A percentile compares a stretch with the other conserved stretches of the same genome.
These are phyloP conservation scores for Tragelaphus scriptus DNA, from an alignment of 2,113 vertebrate species.

Conservation along the genomic window DNA sequence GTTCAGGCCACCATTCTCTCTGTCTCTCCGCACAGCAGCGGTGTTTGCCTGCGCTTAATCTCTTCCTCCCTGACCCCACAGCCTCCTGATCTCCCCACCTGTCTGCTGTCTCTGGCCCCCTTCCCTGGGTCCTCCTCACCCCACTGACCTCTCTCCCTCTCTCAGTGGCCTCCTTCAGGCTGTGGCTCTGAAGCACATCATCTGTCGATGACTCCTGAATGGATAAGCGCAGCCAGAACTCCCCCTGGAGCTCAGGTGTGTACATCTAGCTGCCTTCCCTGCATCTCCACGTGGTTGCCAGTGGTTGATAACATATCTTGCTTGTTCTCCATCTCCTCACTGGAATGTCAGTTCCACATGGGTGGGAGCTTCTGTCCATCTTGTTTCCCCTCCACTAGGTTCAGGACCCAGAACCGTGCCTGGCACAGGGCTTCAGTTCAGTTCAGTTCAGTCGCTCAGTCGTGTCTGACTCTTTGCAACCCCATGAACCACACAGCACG, in stretches of 20 bases:
- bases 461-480: too few relatives aligned
- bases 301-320: background rate
- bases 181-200: background rate
- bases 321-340: background rate
- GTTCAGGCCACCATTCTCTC: accelerated
- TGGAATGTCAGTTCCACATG: background rate
- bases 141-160: background rate
- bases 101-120: background rate
- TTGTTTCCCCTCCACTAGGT: background rate
- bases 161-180: background rate
- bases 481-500: accelerated
- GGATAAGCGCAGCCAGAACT: background rate
- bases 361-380: background rate
- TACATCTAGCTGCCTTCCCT: too few relatives aligned
- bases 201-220: background rate
- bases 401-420: background rate
- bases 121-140: background rate
- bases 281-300: background rate
- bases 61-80: accelerated
- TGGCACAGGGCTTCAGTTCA: background rate
- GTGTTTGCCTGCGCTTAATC: accelerated
- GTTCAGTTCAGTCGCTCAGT: too few relatives aligned
- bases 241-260: background rate
- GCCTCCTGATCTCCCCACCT: too few relatives aligned
- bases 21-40: too few relatives aligned